Conservation (phyloP, 2,888 invertebrate genomes). For the Hoplodrina ambigua region DNA sequence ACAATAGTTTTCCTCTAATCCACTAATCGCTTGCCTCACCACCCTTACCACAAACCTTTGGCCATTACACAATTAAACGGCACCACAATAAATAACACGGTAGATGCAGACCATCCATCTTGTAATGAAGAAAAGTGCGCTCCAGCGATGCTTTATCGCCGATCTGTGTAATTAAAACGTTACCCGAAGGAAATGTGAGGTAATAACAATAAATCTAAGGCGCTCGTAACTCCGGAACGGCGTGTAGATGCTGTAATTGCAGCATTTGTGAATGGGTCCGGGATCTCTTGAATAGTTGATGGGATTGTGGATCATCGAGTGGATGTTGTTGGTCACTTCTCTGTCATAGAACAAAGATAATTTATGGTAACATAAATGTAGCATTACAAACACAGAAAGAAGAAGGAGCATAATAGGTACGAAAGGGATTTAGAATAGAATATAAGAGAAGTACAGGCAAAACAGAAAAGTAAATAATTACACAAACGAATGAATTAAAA, state of each 20-base stretch:
- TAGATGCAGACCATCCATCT: constrained; percentile 84
- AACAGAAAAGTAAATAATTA: too few species aligned
- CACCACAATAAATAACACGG: constrained; percentile 79
- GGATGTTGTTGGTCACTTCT: constrained; percentile 23
- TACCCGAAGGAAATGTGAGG: constrained; percentile 89
- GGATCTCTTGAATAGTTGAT: constrained; percentile 65
- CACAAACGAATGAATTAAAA: too few species aligned
- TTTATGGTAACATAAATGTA: not conserved
- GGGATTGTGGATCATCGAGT: constrained; percentile 38
- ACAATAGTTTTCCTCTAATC: constrained; percentile 16
- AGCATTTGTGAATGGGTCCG: constrained; percentile 62
- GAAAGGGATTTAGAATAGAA: too few species aligned
- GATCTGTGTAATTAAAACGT: constrained; percentile 91
- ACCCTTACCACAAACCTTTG: constrained; percentile 52
- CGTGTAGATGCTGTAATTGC: constrained; percentile 71
- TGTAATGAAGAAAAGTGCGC: constrained; percentile 91
- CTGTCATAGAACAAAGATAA: not conserved
- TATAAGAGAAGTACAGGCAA: too few species aligned
- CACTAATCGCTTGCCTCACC: constrained; percentile 37
- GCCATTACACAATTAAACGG: constrained; percentile 76
- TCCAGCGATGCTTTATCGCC: constrained; percentile 88
- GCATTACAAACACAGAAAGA: too few species aligned
- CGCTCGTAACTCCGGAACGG: constrained; percentile 70
- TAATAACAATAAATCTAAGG: constrained; percentile 89
- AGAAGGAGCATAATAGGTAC: too few species aligned